Base-by-base conservation (phyloP, 2,113 vertebrate genomes). In the Anolis carolinensis region DNA sequence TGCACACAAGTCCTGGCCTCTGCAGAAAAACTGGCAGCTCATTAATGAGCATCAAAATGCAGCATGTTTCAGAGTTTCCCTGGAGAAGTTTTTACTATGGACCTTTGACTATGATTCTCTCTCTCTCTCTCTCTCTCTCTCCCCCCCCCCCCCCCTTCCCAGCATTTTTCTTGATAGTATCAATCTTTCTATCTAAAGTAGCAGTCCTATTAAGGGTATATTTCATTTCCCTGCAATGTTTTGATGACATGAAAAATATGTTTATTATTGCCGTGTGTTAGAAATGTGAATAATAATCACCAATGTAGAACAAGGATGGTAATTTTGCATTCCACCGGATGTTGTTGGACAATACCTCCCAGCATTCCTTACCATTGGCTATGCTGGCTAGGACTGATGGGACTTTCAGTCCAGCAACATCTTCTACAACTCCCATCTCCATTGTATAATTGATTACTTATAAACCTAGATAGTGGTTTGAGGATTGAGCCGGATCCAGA, bases 51-150 rank as follows among this genome's bases (percentile, higher is more conserved):
- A 36, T 1, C 67, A 70, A 63, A 25, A 3, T 52, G 77, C 62
- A 27, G 36, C 72, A 89, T 39, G 23, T 59, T 79, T 1, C 77
- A 0, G 0, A 0, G 27, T 55, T 32, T 36, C 73, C 36, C 0
- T 50, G 72, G 67, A 25, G 44, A 75, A 52, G 52, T 3, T 83
- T n/a, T 44, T 39, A 11, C 3, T n/a, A 32, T 81, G 79, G 7
- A 1, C 59, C 27, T 80, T 80, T 65, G 21, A 21, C 30, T 16
- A 59, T 32, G 50, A 39, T 80, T 4, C 10, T n/a, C n/a, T n/a
- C n/a, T n/a, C n/a, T n/a, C n/a, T n/a, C n/a, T n/a, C n/a, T n/a
- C n/a, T n/a, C n/a, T n/a, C n/a, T n/a, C n/a, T n/a, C n/a, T n/a
- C n/a, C n/a, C n/a, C n/a, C n/a, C n/a, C n/a, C n/a, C n/a, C n/a